These are phyloP conservation scores for Eudorcas thomsonii DNA, from an alignment of 2,113 vertebrate genomes.

Conservation along the genomic window DNA sequence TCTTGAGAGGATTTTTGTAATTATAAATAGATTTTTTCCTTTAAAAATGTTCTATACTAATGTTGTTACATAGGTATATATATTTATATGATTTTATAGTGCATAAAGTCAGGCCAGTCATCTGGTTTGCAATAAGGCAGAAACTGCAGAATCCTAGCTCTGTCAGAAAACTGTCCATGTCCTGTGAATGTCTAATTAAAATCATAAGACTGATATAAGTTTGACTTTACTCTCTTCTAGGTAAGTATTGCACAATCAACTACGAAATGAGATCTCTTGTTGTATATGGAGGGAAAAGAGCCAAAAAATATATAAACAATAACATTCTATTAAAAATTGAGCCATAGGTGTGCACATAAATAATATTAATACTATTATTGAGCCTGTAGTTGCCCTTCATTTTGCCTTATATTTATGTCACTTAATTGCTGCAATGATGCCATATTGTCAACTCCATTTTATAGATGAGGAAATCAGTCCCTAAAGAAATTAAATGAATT, in stretches of 20 bases:
- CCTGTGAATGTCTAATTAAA: neutral
- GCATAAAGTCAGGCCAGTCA: neutral
- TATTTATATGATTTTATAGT: neutral
- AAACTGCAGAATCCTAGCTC: neutral
- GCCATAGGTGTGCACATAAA: neutral
- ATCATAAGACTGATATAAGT: neutral
- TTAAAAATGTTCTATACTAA: neutral
- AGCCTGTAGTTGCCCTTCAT: neutral
- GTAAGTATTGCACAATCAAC: neutral
- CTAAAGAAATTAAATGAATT: neutral
- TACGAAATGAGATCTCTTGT: neutral
- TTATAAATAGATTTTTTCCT: neutral
- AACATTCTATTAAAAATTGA: neutral
- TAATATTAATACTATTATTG: neutral
- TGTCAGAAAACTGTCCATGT: neutral
- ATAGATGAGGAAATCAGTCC: neutral
- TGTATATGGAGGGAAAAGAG: neutral
- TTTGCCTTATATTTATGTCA: neutral
- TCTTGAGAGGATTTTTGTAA: neutral
- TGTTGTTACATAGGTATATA: neutral
- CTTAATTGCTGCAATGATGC: neutral
- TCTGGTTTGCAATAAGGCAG: neutral
- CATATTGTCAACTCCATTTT: neutral
- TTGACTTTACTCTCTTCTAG: neutral
- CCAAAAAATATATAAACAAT: neutral